Base-by-base conservation (phyloP, 2,888 invertebrate genomes). In the Agrotis puta region DNA sequence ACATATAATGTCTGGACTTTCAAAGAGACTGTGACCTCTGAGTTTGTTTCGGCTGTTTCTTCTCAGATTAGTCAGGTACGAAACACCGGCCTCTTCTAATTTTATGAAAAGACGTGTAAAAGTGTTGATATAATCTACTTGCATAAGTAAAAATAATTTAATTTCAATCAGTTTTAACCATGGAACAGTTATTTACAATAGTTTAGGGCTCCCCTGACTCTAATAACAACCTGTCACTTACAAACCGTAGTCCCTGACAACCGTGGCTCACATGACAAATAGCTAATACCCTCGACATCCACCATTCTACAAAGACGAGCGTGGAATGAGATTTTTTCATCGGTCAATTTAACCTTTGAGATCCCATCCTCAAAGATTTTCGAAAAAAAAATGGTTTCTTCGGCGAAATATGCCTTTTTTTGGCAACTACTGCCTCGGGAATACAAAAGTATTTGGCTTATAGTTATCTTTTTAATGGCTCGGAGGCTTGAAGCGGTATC, bases 401-500 rank as follows among this genome's bases (percentile, higher is more conserved):
- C 66, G 79, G 50, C 59, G 62, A 73, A 71, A 82, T 14, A 18
- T 6, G 16, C 45, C 18, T 75, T 67, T 81, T 70, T 77, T 64
- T 57, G 56, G 64, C 64, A 56, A 64, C 72, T 54, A 63, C 71
- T 58, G 69, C 57, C 57, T 50, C 63, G 62, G 56, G 62, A 63
- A 66, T 82, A 57, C 59, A 78, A 81, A 76, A 69, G 70, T 81
- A 80, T 78, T 63, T 71, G 65, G 82, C 45, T 70, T 71, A 82
- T 62, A 75, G 81, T 77, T 69, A 77, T 63, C 65, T 79, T 78
- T 65, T 82, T 82, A 82, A 78, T 71, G 39, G 63, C 39, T 33
- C 39, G 24, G 62, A 13, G 82, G 59, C 57, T 77, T 50, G 62
- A 64, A 58, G 82, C 82, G 82, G 82, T 82, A 82, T 79, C 79